A percentile compares a stretch with the other conserved stretches of the same genome.
phyloP scores from a whole-genome alignment of 2,113 vertebrate genomes.

The Lota lota region DNA sequence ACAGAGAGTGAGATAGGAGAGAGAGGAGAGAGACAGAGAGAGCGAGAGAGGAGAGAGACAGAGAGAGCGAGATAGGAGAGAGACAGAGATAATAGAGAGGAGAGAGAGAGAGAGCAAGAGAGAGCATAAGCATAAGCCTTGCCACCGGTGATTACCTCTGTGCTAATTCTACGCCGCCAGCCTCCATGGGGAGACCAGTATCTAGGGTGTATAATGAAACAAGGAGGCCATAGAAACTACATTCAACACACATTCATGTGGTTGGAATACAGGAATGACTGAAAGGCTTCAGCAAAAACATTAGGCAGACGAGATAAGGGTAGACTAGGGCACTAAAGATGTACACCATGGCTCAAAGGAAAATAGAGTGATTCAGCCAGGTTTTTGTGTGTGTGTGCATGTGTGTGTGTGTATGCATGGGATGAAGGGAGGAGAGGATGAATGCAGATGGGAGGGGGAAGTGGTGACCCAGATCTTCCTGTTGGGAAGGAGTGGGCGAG shows the following conservation, averaged over 20 bases:
- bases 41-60: too few relatives aligned
- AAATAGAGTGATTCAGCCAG: slow-evolving; percentile 16
- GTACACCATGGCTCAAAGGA: slow-evolving; percentile 39
- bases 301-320: slow-evolving; percentile 18
- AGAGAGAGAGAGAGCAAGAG: background rate
- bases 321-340: slow-evolving; percentile 7
- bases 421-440: background rate
- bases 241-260: background rate
- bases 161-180: slow-evolving; percentile 42
- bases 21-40: too few relatives aligned
- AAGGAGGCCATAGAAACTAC: background rate
- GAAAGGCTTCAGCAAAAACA: background rate
- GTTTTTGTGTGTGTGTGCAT: slow-evolving; percentile 25
- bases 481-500: background rate
- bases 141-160: slow-evolving; percentile 56
- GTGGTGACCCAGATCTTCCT: slow-evolving; percentile 60
- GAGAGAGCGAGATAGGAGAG: too few relatives aligned
- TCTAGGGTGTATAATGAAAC: background rate
- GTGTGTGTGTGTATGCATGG: background rate
- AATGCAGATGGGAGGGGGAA: slow-evolving; percentile 41
- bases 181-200: slow-evolving; percentile 35
- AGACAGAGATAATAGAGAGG: too few relatives aligned
- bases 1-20: too few relatives aligned
- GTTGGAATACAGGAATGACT: background rate
- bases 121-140: slow-evolving; percentile 33